Evolutionary conservation across 1,140 invertebrate genomes (phyloP).

Genomic region (Drosophila leontia): DNA sequence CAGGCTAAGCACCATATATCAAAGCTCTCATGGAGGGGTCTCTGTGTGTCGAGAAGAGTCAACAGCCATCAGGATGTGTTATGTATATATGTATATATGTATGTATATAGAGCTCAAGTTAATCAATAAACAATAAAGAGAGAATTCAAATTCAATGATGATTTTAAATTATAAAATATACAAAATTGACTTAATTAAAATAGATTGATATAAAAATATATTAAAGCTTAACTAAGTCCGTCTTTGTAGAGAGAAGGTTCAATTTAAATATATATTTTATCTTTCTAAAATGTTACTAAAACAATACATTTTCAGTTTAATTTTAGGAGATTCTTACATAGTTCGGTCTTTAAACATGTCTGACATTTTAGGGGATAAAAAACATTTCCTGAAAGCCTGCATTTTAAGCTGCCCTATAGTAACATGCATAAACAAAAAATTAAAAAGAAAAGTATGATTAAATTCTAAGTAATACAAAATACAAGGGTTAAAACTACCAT

Average conservation of each 20-base stretch:
- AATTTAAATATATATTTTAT: background rate
- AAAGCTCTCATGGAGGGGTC: background rate
- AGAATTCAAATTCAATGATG: background rate
- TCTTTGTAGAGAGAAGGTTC: background rate
- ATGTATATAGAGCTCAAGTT: background rate
- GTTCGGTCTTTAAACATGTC: background rate
- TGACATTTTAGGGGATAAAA: too few relatives aligned
- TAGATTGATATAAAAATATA: too few relatives aligned
- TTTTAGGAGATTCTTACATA: background rate
- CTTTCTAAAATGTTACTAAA: too few relatives aligned
- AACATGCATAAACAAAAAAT: background rate
- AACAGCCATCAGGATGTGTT: conserved; percentile 4
- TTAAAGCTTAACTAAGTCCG: background rate
- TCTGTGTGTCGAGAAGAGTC: conserved; percentile 9
- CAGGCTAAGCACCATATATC: conserved; percentile 1
- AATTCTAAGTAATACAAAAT: background rate
- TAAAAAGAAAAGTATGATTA: background rate
- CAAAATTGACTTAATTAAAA: background rate
- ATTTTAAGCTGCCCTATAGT: too few relatives aligned
- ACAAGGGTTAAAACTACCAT: background rate
- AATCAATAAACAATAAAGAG: background rate
- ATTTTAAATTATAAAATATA: background rate
- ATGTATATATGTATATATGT: background rate
- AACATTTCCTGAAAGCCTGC: too few relatives aligned
- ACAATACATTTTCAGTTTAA: background rate